phyloP scores from a whole-genome alignment of 2,888 invertebrate species.

The Melieria omissa region DNA sequence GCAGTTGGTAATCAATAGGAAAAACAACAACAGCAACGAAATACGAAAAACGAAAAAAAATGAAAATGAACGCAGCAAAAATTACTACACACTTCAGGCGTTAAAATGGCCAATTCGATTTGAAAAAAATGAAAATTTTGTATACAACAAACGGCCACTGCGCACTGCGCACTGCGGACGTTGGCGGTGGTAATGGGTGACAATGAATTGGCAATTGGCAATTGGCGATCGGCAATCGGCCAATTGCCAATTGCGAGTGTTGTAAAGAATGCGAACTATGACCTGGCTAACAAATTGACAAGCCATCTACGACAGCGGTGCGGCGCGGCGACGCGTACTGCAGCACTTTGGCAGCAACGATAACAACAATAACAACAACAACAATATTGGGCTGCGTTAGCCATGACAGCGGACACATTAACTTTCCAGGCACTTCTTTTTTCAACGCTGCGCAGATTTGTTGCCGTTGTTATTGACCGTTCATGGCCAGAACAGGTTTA shows the following conservation, averaged over 20 bases:
- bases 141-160: too few relatives aligned
- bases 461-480: background rate
- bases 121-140: too few relatives aligned
- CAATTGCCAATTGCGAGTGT: background rate
- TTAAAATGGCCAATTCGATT: too few relatives aligned
- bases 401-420: too few relatives aligned
- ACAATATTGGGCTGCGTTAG: too few relatives aligned
- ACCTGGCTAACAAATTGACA: conserved; percentile 7
- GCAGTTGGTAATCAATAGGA: conserved; percentile 8
- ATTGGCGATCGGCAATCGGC: too few relatives aligned
- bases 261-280: conserved; percentile 30
- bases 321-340: conserved; percentile 2
- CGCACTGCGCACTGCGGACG: background rate
- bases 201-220: conserved; percentile 27
- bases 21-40: background rate
- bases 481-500: background rate
- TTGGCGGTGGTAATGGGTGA: conserved; percentile 24
- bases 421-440: too few relatives aligned
- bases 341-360: background rate
- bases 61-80: background rate
- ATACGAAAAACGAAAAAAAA: background rate
- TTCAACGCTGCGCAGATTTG: background rate
- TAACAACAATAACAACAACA: background rate
- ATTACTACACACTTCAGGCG: too few relatives aligned
- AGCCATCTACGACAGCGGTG: background rate